phyloP scores from a whole-genome alignment of 2,797 vertebrate genomes.

The Lepilemur septentrionalis region DNA sequence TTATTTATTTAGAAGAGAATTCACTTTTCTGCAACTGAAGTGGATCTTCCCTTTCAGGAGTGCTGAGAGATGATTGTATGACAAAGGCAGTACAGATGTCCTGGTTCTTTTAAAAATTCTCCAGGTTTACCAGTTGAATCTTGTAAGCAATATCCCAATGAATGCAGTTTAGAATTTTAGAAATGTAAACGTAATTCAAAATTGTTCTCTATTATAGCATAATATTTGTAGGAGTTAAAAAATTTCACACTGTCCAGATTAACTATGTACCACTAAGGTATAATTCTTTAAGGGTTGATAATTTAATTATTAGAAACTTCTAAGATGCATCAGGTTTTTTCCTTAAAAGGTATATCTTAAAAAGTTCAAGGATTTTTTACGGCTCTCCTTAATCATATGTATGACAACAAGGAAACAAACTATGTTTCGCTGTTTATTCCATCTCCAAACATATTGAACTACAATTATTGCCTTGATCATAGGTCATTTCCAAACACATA shows the following conservation, averaged over 20 bases:
- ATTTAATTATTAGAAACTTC: not conserved
- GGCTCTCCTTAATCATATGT: not conserved
- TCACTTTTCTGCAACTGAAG: conserved; percentile 41
- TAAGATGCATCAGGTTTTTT: not conserved
- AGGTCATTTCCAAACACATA: not conserved
- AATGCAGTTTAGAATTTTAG: conserved; percentile 14
- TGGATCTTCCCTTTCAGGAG: not conserved
- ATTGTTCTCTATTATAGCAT: not conserved
- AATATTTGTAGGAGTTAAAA: not conserved
- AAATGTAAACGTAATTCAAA: not conserved
- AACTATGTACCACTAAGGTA: not conserved
- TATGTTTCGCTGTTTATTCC: not conserved
- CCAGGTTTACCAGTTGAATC: not conserved
- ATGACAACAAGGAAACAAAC: not conserved
- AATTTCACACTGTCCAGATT: not conserved
- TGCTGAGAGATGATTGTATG: conserved; percentile 9
- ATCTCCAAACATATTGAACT: not conserved
- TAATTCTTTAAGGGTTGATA: not conserved
- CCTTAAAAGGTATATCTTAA: not conserved
- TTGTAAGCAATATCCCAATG: not conserved
- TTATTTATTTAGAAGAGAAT: conserved; percentile 47
- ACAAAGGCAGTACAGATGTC: not conserved
- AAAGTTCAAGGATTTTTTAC: not conserved
- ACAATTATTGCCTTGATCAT: not conserved
- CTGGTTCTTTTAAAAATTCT: conserved; percentile 20